Base-by-base conservation (phyloP, 2,888 invertebrate genomes). In the Dyspetes luteomarginatus region DNA sequence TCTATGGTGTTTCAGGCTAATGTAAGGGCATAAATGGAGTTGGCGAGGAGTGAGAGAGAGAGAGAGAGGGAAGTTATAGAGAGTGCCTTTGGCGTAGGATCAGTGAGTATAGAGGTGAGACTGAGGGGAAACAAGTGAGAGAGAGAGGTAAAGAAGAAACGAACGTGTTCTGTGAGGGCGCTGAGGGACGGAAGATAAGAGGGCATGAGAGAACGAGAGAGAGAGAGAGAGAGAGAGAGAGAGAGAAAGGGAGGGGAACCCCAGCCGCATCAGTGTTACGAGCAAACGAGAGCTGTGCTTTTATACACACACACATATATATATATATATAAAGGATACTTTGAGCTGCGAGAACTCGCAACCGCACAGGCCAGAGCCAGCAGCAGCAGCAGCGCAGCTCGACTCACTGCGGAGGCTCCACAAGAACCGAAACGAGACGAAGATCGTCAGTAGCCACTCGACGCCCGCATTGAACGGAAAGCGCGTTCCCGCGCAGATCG, bases 381-480 rank as follows among this genome's bases (percentile, higher is more conserved):
- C 77, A 75, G 82, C 80, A 81, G 65, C 82, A 77, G 62, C 74
- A 74, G 81, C 81, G 74, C 68, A 71, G 72, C 82, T 75, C 78
- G 58, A 62, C 65, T 78, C 62, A 69, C 71, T 36, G 81, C 78
- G 71, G 80, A n/a, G 82, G 82, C 78, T 76, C 73, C 50, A 72
- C 60, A 78, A 75, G 77, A 43, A 56, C 56, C 77, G 56, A 78
- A 73, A 81, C 78, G 83, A 78, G 79, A 78, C 73, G 67, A 65
- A 78, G 79, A 78, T 79, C 83, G 79, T 79, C 84, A 91, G 91
- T 91, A 90, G 90, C 91, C 86, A 90, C 90, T 91, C 90, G 90
- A 91, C 91, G 90, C 88, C 90, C 89, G 90, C 87, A 87, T 86
- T 87, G 90, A 71, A 84, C 85, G 87, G 85, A 85, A 83, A 85